phyloP scores from a whole-genome alignment of 1,140 invertebrate species.

The Eumaeus atala region DNA sequence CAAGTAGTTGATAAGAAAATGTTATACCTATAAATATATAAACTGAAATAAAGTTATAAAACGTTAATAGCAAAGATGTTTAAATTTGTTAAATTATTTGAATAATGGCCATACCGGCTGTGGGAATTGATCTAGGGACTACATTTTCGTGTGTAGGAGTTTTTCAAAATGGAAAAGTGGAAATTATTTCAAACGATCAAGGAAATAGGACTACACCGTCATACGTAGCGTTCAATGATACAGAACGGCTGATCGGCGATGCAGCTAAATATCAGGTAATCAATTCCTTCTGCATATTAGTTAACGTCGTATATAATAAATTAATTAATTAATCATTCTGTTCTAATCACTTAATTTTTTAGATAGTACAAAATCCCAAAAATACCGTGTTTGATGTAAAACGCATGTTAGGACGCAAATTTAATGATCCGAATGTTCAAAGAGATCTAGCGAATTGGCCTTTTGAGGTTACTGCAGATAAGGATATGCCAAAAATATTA shows the following conservation, averaged over 20 bases:
- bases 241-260: conserved; percentile 96
- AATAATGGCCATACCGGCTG: conserved; percentile 76
- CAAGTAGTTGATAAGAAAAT: too few species aligned
- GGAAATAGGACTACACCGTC: conserved; percentile 97
- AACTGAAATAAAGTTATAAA: too few species aligned
- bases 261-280: conserved; percentile 94
- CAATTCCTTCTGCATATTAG: too few species aligned
- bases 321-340: too few species aligned
- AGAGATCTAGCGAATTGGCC: conserved; percentile 98
- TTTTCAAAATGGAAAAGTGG: conserved; percentile 95
- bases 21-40: too few species aligned
- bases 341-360: too few species aligned
- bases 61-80: too few species aligned
- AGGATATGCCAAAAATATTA: conserved; percentile 89
- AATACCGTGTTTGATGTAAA: conserved; percentile 97
- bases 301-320: too few species aligned
- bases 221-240: conserved; percentile 98
- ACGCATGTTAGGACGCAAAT: conserved; percentile 94
- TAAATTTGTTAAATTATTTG: too few species aligned
- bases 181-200: conserved; percentile 98
- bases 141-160: conserved; percentile 94
- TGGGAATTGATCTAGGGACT: conserved; percentile 92
- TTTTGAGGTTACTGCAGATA: conserved; percentile 91
- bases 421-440: conserved; percentile 92
- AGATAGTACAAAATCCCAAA: conserved; percentile 81